Evolutionary conservation across 2,113 vertebrate genomes (phyloP).

Genomic region (Pandion haliaetus): DNA sequence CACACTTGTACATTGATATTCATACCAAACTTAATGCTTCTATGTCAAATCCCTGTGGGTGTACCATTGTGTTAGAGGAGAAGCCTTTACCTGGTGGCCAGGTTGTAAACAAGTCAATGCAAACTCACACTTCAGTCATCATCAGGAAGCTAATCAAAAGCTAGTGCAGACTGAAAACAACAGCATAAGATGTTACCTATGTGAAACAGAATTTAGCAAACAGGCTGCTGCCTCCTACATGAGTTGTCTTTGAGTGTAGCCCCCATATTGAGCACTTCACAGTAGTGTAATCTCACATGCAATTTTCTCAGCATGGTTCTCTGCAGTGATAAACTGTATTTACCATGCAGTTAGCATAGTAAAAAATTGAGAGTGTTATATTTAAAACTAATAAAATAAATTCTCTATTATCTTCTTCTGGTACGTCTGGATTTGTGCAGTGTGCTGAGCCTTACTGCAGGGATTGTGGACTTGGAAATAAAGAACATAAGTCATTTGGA

Average conservation of each 20-base stretch:
- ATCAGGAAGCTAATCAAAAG: background rate
- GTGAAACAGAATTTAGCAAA: background rate
- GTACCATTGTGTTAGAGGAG: fast-evolving
- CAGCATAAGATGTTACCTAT: background rate
- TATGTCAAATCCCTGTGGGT: background rate
- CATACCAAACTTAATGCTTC: background rate
- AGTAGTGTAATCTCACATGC: background rate
- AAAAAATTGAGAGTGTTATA: background rate
- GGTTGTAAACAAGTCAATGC: background rate
- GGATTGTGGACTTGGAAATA: background rate
- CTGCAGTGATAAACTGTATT: background rate
- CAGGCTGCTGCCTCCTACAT: background rate
- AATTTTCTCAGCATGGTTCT: conserved; percentile 15
- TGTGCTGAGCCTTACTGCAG: background rate
- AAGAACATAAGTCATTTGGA: background rate
- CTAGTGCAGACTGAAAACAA: background rate
- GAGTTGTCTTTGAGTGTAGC: background rate
- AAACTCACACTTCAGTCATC: background rate
- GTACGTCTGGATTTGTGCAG: background rate
- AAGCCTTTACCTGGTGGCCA: background rate
- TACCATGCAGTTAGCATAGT: background rate
- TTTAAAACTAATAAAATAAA: background rate
- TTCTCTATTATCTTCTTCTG: background rate
- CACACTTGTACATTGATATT: background rate
- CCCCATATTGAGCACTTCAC: background rate